Conservation (phyloP, 2,888 invertebrate species). For the Pheosia gnoma region DNA sequence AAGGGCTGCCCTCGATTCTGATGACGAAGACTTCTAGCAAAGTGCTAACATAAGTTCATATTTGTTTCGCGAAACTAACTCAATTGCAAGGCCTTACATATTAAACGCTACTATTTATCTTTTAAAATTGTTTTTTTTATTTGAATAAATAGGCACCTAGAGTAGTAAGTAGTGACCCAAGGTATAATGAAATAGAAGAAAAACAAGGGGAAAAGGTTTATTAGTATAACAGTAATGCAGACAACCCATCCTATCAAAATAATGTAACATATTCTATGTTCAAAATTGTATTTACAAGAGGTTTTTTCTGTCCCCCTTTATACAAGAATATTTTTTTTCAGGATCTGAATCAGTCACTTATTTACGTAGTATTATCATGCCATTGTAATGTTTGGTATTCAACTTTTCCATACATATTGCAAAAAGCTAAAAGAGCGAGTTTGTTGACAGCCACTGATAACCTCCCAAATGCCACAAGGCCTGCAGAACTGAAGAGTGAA, state of each 20-base stretch:
- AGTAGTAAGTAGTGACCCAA: no score
- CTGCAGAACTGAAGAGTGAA: slow-evolving; percentile 75
- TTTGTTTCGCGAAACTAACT: slow-evolving; percentile 6
- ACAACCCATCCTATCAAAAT: no score
- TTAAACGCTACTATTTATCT: slow-evolving; percentile 12
- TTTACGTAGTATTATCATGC: slow-evolving; percentile 72
- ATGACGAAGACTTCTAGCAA: slow-evolving; percentile 86
- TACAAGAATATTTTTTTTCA: no score
- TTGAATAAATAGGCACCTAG: neutral
- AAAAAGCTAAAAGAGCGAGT: slow-evolving; percentile 87
- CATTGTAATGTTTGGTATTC: slow-evolving; percentile 85
- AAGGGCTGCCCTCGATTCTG: slow-evolving; percentile 94
- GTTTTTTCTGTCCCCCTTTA: no score
- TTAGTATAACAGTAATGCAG: no score
- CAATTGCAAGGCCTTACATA: slow-evolving; percentile 5
- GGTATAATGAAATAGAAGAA: no score
- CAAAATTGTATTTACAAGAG: no score
- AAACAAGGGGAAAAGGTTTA: no score
- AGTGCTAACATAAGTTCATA: slow-evolving; percentile 27
- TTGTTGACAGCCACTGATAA: slow-evolving; percentile 92
- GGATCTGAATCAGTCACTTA: neutral
- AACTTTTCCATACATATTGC: slow-evolving; percentile 66
- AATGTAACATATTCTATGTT: no score
- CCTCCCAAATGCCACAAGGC: slow-evolving; percentile 88
- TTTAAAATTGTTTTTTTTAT: neutral